These are phyloP conservation scores for Pogonomyrmex barbatus DNA, from an alignment of 1,140 invertebrate genomes.

Conservation along the genomic window DNA sequence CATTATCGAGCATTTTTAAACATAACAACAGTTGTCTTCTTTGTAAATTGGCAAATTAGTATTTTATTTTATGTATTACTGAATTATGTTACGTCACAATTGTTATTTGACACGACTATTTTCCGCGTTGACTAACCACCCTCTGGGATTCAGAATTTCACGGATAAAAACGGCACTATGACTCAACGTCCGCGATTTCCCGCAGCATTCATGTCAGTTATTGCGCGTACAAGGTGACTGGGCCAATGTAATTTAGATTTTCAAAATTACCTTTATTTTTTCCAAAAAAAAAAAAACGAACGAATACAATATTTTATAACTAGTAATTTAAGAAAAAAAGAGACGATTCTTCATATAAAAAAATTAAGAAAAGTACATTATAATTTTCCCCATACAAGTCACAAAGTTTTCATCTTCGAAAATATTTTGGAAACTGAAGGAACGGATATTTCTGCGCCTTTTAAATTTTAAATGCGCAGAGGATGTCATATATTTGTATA, in stretches of 20 bases:
- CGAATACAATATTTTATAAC: too few relatives aligned
- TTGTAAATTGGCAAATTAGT: not conserved
- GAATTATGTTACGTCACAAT: not conserved
- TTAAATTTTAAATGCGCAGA: not conserved
- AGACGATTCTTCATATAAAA: not conserved
- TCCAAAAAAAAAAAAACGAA: too few relatives aligned
- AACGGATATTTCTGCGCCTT: not conserved
- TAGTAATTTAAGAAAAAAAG: not conserved
- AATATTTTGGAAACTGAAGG: not conserved
- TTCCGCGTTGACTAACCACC: conserved; percentile 23
- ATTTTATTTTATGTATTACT: not conserved
- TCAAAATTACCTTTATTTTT: not conserved
- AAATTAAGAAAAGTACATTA: not conserved
- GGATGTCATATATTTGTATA: not conserved
- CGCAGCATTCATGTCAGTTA: not conserved
- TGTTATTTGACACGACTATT: not conserved
- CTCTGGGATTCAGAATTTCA: conserved; percentile 9
- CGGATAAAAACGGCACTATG: conserved; percentile 48
- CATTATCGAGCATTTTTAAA: too few relatives aligned
- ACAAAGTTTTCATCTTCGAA: not conserved
- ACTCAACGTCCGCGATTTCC: conserved; percentile 52
- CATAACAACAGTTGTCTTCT: not conserved
- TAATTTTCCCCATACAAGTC: not conserved
- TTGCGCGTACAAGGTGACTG: not conserved
- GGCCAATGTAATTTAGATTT: not conserved